phyloP scores from a whole-genome alignment of 2,113 vertebrate genomes.

The Mirza zaza region DNA sequence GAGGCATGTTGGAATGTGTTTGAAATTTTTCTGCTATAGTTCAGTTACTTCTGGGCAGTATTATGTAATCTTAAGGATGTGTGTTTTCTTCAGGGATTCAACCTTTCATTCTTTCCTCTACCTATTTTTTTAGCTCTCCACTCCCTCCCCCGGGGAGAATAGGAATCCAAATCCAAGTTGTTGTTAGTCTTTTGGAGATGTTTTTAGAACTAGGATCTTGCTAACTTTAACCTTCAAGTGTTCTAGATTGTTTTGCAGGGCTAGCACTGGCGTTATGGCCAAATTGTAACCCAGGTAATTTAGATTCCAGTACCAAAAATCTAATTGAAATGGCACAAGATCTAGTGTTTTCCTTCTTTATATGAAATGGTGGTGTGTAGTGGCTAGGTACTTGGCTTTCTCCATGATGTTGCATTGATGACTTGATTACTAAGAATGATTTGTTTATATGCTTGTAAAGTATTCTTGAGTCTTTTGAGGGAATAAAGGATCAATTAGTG shows the following conservation, averaged over 20 bases:
- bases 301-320: slow-evolving; percentile 26
- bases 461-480: neutral
- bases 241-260: slow-evolving; percentile 32
- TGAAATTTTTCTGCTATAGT: slow-evolving; percentile 72
- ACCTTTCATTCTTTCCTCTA: slow-evolving; percentile 48
- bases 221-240: neutral
- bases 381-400: slow-evolving; percentile 28
- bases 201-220: slow-evolving; percentile 54
- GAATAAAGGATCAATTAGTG: neutral
- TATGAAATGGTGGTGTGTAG: slow-evolving; percentile 14
- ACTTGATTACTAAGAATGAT: slow-evolving; percentile 26
- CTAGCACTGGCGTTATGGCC: neutral
- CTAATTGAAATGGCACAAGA: neutral
- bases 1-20: slow-evolving; percentile 78
- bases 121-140: slow-evolving; percentile 32
- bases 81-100: slow-evolving; percentile 64
- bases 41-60: slow-evolving; percentile 67
- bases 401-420: neutral
- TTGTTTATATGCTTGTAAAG: slow-evolving; percentile 41
- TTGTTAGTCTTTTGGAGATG: slow-evolving; percentile 34
- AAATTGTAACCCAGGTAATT: slow-evolving; percentile 23
- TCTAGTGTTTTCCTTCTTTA: slow-evolving; percentile 43
- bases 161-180: slow-evolving; percentile 42
- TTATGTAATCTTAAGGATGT: slow-evolving; percentile 73
- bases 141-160: neutral